Evolutionary conservation across 2,113 vertebrate genomes (phyloP), one percentile per base, ranked within the genome.

Genomic region (Crypturellus undulatus): DNA sequence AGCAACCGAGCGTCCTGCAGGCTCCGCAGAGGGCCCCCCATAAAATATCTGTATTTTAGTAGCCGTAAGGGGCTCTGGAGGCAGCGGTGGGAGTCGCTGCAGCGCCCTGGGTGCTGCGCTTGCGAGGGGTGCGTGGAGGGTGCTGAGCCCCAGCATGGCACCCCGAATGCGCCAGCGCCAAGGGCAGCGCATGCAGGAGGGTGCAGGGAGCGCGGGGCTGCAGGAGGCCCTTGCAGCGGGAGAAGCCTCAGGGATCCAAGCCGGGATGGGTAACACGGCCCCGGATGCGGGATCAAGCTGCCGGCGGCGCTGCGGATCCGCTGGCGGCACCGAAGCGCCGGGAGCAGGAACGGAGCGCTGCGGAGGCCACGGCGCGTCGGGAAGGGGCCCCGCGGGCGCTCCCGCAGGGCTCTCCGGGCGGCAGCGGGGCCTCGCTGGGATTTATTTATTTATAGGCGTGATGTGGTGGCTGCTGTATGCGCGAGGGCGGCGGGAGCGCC

Each of bases 381-480:
- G 49, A 20, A 24, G 49, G 18, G 49, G 49, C 49, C 49, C 49
- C 6, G 8, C 14, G 10, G 76, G 87, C 77, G 38, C 80, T 88
- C 92, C 91, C 91, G 62, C 87, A 76, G 79, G 82, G 62, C 76
- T 28, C 92, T 94, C 89, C 82, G 84, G 83, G 84, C 94, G 91
- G 8, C 90, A 56, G 75, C 38, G 13, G 52, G 83, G 59, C 69
- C 73, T 92, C 18, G 36, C 79, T 91, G 4, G 72, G 22, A 87
- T 91, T 93, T 87, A 83, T 95, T 93, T 94, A 95, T 95, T 95
- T 90, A 95, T 89, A 93, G 87, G 79, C 63, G 89, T 93, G 94
- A 94, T 92, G 84, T 75, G 67, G 77, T 12, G 68, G 63, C 51
- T 47, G 81, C 58, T 92, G 76, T 76, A 94, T 76, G 94, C 82